Base-by-base conservation (phyloP, 2,888 invertebrate genomes). In the Antheraea assamensis region DNA sequence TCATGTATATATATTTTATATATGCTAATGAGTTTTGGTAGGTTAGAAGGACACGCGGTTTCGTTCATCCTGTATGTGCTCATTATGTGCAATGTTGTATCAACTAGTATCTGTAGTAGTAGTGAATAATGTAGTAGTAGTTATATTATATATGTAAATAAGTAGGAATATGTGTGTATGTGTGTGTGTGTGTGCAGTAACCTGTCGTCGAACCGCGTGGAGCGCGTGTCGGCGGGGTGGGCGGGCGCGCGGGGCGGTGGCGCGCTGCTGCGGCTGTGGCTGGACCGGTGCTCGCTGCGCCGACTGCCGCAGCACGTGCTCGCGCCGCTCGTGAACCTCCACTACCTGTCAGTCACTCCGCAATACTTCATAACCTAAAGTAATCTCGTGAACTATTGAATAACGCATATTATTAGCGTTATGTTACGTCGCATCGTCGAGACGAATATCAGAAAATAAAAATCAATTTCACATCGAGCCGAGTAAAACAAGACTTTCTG, bases 151-250 rank as follows among this genome's bases (percentile, higher is more conserved):
- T 55, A 55, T 55, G 55, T 55, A 55, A 55, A n/a, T 10, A 52
- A 21, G 35, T 35, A 47, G 19, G 30, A 3, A 68, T 58, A 64
- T 70, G 64, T 19, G 72, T 17, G 72, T 19, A 71, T 17, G 72
- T 77, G 70, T 35, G 70, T 72, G 95, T 75, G 78, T 81, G 79
- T 79, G 95, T 93, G 73, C 95, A 97, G 97, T 88, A 96, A 97
- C 87, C 94, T 98, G 86, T 96, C 97, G 27, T 96, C 96, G 92
- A 98, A 98, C 95, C 96, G 95, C 83, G 94, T 98, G 90, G 96
- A 96, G 87, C 92, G 95, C 82, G 95, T 97, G 85, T 95, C 96
- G 87, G 95, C 95, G 78, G 95, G 95, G 85, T 95, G 96, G 87
- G 95, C 95, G 78, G 95, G 95, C 85, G 96, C 97, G 84, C 96